These are phyloP conservation scores for Perca flavescens DNA, from an alignment of 2,113 vertebrate genomes.

Conservation along the genomic window DNA sequence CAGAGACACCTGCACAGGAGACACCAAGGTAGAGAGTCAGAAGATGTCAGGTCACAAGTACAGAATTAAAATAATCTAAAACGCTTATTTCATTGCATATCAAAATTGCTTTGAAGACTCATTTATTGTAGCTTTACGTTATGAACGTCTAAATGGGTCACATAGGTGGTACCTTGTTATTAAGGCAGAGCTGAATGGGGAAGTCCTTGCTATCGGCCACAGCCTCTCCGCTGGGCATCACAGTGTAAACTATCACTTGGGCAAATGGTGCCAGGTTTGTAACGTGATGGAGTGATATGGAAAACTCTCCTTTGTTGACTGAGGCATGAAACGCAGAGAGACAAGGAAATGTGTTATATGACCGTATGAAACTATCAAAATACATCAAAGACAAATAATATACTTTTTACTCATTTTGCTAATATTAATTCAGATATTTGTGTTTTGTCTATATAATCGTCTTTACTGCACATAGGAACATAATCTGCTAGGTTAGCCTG, in stretches of 20 bases:
- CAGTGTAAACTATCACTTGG: slow-evolving; percentile 87
- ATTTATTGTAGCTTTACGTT: neutral
- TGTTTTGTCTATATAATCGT: neutral
- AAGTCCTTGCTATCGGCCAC: slow-evolving; percentile 88
- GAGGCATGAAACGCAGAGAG: slow-evolving; percentile 1
- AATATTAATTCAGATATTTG: neutral
- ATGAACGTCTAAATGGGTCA: neutral
- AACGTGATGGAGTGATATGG: slow-evolving; percentile 70
- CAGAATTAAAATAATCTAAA: neutral
- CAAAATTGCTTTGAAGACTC: neutral
- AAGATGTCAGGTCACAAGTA: neutral
- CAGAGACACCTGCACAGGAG: slow-evolving; percentile 84
- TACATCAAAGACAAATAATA: neutral
- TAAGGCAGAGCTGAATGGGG: slow-evolving; percentile 85
- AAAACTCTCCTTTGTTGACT: slow-evolving; percentile 82
- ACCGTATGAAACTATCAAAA: neutral
- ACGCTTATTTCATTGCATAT: neutral
- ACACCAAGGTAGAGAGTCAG: neutral
- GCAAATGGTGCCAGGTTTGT: slow-evolving; percentile 84
- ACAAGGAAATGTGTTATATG: neutral
- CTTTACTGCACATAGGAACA: neutral
- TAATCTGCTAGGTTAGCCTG: neutral
- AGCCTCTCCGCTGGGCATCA: slow-evolving; percentile 83
- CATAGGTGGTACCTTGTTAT: slow-evolving; percentile 84
- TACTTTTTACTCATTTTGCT: neutral